Base-by-base conservation (phyloP, 2,888 invertebrate species). In the Hirtodrosophila trivittata region DNA sequence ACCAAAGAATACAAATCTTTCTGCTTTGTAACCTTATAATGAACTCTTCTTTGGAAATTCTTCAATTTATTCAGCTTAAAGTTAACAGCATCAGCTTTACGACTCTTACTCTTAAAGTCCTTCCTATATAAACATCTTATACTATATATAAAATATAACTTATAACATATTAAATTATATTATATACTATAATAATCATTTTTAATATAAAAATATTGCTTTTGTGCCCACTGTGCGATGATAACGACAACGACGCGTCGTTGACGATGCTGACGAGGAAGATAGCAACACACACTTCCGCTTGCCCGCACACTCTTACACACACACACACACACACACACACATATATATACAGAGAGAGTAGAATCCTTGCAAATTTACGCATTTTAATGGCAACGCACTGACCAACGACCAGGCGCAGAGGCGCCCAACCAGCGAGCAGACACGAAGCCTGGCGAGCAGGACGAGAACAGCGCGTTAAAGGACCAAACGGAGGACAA, bases 311-410 rank as follows among this genome's bases (percentile, higher is more conserved):
- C 35, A 42, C 46, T 30, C 35, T 45, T 47, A 26, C 51, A 18
- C 14, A 13, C 32, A 38, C 25, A 33, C 47, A 12, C 21, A 38
- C 55, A 16, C 8, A 18, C 6, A 7, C 8, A 26, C 18, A 41
- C 12, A 47, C 18, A 13, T 6, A 49, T 5, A 25, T 39, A 26
- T 18, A 10, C 39, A 30, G 14, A 32, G 10, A 25, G 39, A 13
- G 33, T 41, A 41, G 42, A 21, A 21, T 21, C 51, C 63, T 70
- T 82, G 77, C 83, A 75, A 75, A 86, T 75, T 86, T 78, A 78
- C 86, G 84, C 83, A 78, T 78, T 86, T 78, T 82, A 82, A 82
- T 83, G 75, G 62, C 45, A 46, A 66, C 82, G 57, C 69, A 78
- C 83, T 78, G 78, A 78, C 83, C 83, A 81, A 50, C 62, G 30